Percentiles rank a stretch among this genome's conserved stretches.
Conservation (phyloP, 1,140 invertebrate species). For the Aradophagus sp. region DNA sequence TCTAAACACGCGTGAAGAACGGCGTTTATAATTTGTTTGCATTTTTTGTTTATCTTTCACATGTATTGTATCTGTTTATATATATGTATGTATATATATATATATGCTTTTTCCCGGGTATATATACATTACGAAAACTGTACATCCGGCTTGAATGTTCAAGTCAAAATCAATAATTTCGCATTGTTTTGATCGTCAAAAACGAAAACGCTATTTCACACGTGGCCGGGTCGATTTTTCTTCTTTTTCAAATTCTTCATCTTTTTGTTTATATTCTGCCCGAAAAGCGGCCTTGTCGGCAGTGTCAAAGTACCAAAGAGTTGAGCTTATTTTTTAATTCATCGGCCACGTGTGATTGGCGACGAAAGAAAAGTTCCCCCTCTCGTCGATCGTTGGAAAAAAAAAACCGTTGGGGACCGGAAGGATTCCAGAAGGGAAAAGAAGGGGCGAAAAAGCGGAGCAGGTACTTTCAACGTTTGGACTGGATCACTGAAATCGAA, state of each 20-base stretch:
- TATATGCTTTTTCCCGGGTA: too few species aligned
- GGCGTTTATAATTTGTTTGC: constrained; percentile 12
- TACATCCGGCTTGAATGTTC: constrained; percentile 14
- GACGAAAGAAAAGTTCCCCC: background rate
- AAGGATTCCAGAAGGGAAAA: background rate
- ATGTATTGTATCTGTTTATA: constrained; percentile 19
- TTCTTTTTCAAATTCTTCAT: too few species aligned
- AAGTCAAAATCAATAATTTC: constrained; percentile 3
- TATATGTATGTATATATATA: too few species aligned
- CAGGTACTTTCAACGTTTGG: too few species aligned
- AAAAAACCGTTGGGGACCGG: constrained; percentile 1
- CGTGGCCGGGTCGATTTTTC: constrained; percentile 24
- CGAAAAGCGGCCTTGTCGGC: constrained; percentile 38
- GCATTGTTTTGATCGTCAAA: constrained; percentile 23
- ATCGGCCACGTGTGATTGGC: constrained; percentile 32
- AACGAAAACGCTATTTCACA: constrained; percentile 16
- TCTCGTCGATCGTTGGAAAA: background rate
- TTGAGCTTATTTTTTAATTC: constrained; percentile 45
- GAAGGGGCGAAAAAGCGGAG: too few species aligned
- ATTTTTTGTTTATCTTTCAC: background rate
- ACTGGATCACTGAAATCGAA: background rate
- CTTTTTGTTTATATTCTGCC: background rate
- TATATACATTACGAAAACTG: constrained; percentile 44
- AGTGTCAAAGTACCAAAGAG: constrained; percentile 40
- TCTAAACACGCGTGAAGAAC: constrained; percentile 40